These are phyloP conservation scores for Leiothrix lutea DNA, from an alignment of 2,113 vertebrate genomes.

Conservation along the genomic window DNA sequence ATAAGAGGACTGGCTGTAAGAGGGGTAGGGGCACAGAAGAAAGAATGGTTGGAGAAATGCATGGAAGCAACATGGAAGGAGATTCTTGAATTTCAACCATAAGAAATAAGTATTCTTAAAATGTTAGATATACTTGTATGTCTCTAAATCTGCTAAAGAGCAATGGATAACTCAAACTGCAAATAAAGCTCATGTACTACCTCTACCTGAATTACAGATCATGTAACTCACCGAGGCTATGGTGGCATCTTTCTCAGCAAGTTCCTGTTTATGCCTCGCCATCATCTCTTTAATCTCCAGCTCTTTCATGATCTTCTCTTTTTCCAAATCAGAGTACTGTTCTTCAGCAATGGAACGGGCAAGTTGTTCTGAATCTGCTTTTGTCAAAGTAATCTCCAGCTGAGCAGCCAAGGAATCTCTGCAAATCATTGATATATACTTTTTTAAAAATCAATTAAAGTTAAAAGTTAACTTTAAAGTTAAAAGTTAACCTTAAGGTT, in stretches of 20 bases:
- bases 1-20: not conserved
- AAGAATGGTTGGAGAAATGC: not conserved
- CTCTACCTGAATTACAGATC: not conserved
- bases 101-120: not conserved
- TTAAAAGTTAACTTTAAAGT: not conserved
- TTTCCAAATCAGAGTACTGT: conserved; percentile 96
- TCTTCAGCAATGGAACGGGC: conserved; percentile 98
- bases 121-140: not conserved
- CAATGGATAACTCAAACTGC: not conserved
- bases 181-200: not conserved
- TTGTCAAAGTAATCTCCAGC: conserved; percentile 95
- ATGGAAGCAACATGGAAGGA: not conserved
- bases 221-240: conserved; percentile 85
- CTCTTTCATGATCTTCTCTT: conserved; percentile 99
- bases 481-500: not conserved
- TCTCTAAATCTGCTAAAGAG: not conserved
- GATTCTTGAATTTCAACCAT: not conserved
- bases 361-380: conserved; percentile 96
- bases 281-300: conserved; percentile 99
- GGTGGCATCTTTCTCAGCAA: conserved; percentile 92
- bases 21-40: not conserved
- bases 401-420: conserved; percentile 97
- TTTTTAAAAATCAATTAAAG: not conserved
- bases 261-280: conserved; percentile 95
- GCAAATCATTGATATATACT: not conserved